Base-by-base conservation (phyloP, 2,797 vertebrate genomes). In the Okamejei kenojei region DNA sequence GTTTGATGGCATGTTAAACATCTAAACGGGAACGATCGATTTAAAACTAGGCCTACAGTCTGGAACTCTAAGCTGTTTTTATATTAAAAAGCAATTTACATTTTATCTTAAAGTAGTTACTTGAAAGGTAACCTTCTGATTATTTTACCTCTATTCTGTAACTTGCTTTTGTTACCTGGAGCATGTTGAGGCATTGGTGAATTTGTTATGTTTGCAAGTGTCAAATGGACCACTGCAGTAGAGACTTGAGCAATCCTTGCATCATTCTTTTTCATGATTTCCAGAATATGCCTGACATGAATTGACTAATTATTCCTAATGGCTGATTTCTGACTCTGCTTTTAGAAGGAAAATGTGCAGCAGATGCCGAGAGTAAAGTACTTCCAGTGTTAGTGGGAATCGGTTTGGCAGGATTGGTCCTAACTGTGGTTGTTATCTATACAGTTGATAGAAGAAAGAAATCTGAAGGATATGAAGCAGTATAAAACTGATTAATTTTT, bases 271-370 rank as follows among this genome's bases (percentile, higher is more conserved):
- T 32, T 4, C 1, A 15, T 58, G 11, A n/a, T 32, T 78, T 32
- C 29, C n/a, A 32, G 15, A 35, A 35, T 86, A 4, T 65, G 61
- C 58, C n/a, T 65, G 15, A 63, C 15, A 13, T n/a, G n/a, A 61
- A 82, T 84, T 84, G 5, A 29, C 23, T 3, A 15, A 63, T 32
- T 32, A 65, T 7, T 54, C 11, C 61, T 63, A 32, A 65, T 32
- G n/a, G 13, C 38, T 91, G 38, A 76, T 68, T 10, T 92, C 29
- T 45, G 32, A 29, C 90, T 92, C n/a, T 80, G 7, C 19, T 96
- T 96, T 78, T 96, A 99, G 98, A 95, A 93, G 95, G 96, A 93
- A 97, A 98, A 95, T 99, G 98, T 94, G 96, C 94, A 95, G 94
- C 93, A 0, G 98, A 99, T 94, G 97, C 88, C 94, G 96, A 94